Conservation (phyloP, 2,113 vertebrate species). For the Thunnus thynnus region DNA sequence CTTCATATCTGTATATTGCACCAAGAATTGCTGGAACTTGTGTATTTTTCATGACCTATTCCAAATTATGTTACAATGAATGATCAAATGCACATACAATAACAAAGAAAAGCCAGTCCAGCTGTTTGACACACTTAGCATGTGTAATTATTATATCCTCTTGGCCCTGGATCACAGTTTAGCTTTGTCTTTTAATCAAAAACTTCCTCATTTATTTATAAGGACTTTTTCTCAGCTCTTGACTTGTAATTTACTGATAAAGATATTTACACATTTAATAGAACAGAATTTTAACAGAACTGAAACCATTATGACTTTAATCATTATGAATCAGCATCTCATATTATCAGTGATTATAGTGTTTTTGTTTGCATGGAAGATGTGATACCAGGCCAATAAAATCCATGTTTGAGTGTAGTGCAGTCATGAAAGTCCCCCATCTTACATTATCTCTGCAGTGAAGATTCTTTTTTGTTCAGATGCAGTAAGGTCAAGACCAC, state of each 20-base stretch:
- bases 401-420: not conserved
- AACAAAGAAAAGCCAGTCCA: not conserved
- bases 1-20: not conserved
- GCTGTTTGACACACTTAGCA: not conserved
- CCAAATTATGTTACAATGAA: constrained; percentile 1
- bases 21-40: not conserved
- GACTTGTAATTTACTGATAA: too few relatives aligned
- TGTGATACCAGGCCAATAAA: not conserved
- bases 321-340: too few relatives aligned
- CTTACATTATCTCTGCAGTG: not conserved
- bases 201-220: not conserved
- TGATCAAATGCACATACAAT: not conserved
- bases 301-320: too few relatives aligned
- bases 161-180: not conserved
- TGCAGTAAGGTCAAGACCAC: not conserved
- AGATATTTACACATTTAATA: too few relatives aligned
- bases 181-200: too few relatives aligned
- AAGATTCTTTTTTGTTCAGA: not conserved
- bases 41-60: not conserved
- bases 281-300: too few relatives aligned
- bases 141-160: constrained; percentile 12
- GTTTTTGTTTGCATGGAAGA: too few relatives aligned
- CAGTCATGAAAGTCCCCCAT: not conserved
- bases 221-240: too few relatives aligned
- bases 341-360: too few relatives aligned